Percentiles rank a stretch among this genome's conserved stretches.
Evolutionary conservation across 2,797 vertebrate genomes (phyloP).

Genomic region (Cottoperca gobio): DNA sequence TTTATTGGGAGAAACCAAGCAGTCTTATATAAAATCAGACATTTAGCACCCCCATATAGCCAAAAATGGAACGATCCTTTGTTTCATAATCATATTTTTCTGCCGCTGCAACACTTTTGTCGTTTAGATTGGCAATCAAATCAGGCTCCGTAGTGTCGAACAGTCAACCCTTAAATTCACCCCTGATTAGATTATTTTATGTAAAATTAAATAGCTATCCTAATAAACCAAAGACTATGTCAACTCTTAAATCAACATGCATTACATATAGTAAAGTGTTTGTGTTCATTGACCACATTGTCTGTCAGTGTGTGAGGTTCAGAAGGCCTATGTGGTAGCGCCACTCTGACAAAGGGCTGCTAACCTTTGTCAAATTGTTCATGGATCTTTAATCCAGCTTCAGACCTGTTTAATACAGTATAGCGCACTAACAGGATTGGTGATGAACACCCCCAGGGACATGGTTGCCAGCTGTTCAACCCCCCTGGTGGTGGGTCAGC

Average conservation of each 20-base stretch:
- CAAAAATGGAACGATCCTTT: too few species aligned
- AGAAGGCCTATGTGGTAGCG: conserved; percentile 6
- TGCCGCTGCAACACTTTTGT: too few species aligned
- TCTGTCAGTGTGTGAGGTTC: not conserved
- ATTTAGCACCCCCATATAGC: too few species aligned
- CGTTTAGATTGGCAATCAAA: too few species aligned
- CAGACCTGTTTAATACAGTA: conserved; percentile 75
- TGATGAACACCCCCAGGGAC: conserved; percentile 63
- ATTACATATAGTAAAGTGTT: not conserved
- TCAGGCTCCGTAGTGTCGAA: too few species aligned
- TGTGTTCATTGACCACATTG: not conserved
- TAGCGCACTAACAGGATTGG: conserved; percentile 78
- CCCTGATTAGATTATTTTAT: too few species aligned
- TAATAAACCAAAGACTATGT: not conserved
- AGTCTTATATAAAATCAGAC: too few species aligned
- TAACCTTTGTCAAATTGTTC: conserved; percentile 67
- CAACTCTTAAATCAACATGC: not conserved
- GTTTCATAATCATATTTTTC: too few species aligned
- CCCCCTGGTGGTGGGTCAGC: conserved; percentile 63
- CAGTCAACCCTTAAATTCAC: too few species aligned
- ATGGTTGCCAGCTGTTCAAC: conserved; percentile 74
- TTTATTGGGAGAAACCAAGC: too few species aligned
- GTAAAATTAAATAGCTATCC: too few species aligned
- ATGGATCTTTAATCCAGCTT: conserved; percentile 72
- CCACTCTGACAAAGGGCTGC: conserved; percentile 9